A percentile compares a stretch with the other conserved stretches of the same genome.
Conservation (phyloP, 1,140 invertebrate genomes). For the Cotesia glomerata region DNA sequence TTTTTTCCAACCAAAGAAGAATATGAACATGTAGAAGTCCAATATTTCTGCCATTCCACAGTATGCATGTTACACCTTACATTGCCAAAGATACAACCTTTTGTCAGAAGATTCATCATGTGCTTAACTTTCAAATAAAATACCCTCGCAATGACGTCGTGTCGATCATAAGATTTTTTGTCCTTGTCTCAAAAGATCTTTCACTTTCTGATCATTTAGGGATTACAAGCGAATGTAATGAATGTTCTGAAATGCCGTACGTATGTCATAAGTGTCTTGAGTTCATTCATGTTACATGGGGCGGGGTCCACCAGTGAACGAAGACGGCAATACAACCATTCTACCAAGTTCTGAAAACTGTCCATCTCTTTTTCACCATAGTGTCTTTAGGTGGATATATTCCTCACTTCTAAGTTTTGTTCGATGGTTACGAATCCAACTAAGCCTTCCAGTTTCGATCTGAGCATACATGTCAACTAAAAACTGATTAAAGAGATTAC, state of each 20-base stretch:
- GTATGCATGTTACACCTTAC: constrained; percentile 49
- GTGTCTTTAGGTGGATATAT: constrained; percentile 45
- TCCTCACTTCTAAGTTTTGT: too few species aligned
- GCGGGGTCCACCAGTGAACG: constrained; percentile 54
- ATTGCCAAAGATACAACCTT: constrained; percentile 42
- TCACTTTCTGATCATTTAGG: too few species aligned
- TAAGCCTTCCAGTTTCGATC: constrained; percentile 58
- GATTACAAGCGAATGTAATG: constrained; percentile 36
- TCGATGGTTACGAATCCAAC: constrained; percentile 59
- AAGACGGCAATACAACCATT: constrained; percentile 56
- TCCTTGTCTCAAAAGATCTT: too few species aligned
- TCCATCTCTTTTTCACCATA: background rate
- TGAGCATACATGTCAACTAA: constrained; percentile 58
- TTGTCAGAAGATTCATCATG: too few species aligned
- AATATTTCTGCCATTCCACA: constrained; percentile 18
- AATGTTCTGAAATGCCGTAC: too few species aligned
- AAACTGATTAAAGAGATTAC: constrained; percentile 54
- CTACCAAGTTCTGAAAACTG: too few species aligned
- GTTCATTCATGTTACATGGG: constrained; percentile 59
- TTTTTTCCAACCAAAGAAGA: constrained; percentile 35
- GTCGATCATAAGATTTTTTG: too few species aligned
- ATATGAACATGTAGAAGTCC: constrained; percentile 24
- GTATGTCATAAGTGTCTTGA: too few species aligned
- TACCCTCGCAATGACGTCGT: too few species aligned
- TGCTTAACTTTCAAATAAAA: too few species aligned